Evolutionary conservation across 2,888 invertebrate genomes (phyloP).

Genomic region (Abscondita cerata): DNA sequence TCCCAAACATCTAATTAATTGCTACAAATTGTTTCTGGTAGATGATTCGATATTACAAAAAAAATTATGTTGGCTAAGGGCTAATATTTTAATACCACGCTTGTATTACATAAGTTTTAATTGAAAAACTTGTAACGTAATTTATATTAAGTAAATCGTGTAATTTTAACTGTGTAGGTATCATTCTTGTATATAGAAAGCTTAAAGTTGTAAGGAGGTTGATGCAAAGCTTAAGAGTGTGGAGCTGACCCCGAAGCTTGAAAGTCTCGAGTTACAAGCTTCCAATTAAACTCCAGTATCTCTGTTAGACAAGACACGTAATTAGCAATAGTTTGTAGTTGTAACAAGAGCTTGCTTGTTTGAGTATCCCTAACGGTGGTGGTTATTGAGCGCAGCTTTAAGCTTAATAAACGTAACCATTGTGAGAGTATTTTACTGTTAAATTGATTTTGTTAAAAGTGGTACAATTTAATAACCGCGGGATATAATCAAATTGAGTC

Average conservation of each 20-base stretch:
- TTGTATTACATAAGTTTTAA: too few species aligned
- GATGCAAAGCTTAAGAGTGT: slow-evolving; percentile 32
- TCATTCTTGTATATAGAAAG: slow-evolving; percentile 17
- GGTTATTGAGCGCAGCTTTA: slow-evolving; percentile 23
- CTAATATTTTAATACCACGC: too few species aligned
- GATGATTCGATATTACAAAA: too few species aligned
- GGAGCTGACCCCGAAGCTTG: slow-evolving; percentile 34
- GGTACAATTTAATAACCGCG: slow-evolving; percentile 36
- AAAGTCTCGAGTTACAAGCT: slow-evolving; percentile 35
- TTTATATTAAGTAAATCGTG: slow-evolving; percentile 13
- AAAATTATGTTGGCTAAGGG: too few species aligned
- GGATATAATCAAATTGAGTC: slow-evolving; percentile 33
- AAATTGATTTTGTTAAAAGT: slow-evolving; percentile 1
- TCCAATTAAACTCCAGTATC: slow-evolving; percentile 37
- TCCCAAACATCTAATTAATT: too few species aligned
- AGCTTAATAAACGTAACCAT: slow-evolving; percentile 25
- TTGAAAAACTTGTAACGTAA: not conserved
- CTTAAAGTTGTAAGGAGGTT: slow-evolving; percentile 24
- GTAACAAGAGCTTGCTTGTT: slow-evolving; percentile 34
- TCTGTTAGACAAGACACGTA: slow-evolving; percentile 37
- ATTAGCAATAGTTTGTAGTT: slow-evolving; percentile 38
- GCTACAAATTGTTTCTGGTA: too few species aligned
- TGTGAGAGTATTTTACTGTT: not conserved
- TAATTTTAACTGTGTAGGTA: slow-evolving; percentile 15
- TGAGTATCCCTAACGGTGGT: slow-evolving; percentile 22